phyloP scores from a whole-genome alignment of 2,797 vertebrate species.

The Setipinna tenuifilis region DNA sequence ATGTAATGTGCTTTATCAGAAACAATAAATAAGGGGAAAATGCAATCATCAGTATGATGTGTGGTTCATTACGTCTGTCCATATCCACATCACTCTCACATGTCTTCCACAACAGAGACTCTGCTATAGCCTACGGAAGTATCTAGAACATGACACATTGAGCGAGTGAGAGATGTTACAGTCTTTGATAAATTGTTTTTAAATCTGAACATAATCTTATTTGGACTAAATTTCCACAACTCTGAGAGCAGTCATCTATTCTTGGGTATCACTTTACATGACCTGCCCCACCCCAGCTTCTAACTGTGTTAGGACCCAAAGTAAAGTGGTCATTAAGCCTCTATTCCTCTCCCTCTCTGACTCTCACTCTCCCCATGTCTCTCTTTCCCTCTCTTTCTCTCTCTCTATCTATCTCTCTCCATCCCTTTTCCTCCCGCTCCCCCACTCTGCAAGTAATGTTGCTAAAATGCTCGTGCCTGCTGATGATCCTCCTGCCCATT shows the following conservation, averaged over 20 bases:
- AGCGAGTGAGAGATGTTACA: constrained; percentile 57
- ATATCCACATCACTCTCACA: not conserved
- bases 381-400: not conserved
- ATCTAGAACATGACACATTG: constrained; percentile 33
- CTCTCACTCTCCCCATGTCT: constrained; percentile 30
- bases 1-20: not conserved
- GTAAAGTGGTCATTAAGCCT: constrained; percentile 83
- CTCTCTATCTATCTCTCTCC: constrained; percentile 7
- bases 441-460: constrained; percentile 50
- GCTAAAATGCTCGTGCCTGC: constrained; percentile 70
- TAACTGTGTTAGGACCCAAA: constrained; percentile 80
- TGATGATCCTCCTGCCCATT: constrained; percentile 72
- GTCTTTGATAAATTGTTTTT: constrained; percentile 70
- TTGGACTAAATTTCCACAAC: constrained; percentile 66
- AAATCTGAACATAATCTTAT: constrained; percentile 68
- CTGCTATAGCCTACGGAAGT: constrained; percentile 12
- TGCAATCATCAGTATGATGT: not conserved
- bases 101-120: not conserved
- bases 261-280: constrained; percentile 78
- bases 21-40: not conserved
- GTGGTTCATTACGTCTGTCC: constrained; percentile 8
- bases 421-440: not conserved
- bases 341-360: constrained; percentile 52
- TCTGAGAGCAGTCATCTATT: constrained; percentile 70
- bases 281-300: constrained; percentile 73